phyloP scores from a whole-genome alignment of 30 jellyfish, hydroid and myxozoan genomes.

The Haliclystus octoradiatus region DNA sequence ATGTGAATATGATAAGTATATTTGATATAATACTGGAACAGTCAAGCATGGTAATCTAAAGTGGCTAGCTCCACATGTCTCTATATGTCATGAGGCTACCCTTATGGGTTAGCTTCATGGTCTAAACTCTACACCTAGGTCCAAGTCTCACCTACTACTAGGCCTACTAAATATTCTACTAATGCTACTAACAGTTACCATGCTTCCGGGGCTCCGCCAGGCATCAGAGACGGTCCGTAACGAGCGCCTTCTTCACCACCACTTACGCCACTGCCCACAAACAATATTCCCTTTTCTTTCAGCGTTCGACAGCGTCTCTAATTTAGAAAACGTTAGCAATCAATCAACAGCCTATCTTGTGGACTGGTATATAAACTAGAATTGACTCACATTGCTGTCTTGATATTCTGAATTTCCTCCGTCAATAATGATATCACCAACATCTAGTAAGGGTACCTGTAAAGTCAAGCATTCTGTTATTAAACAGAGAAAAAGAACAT shows the following conservation, averaged over 20 bases:
- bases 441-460: conserved; percentile 79
- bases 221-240: conserved; percentile 98
- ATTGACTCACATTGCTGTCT: conserved; percentile 76
- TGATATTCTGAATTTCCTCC: conserved; percentile 98
- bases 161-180: too few species aligned
- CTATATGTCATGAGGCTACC: too few species aligned
- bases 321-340: background rate
- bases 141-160: too few species aligned
- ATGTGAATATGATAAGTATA: too few species aligned
- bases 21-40: too few species aligned
- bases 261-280: conserved; percentile 97
- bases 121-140: too few species aligned
- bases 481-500: background rate
- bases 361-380: background rate
- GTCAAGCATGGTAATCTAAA: too few species aligned
- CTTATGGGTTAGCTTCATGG: too few species aligned
- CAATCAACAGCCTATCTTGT: background rate
- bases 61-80: too few species aligned
- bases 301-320: conserved; percentile 81
- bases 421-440: conserved; percentile 96
- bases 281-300: conserved; percentile 52
- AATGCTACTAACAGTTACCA: conserved; percentile 34
- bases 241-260: conserved; percentile 99
- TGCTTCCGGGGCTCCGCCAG: conserved; percentile 99
- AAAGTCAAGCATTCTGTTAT: background rate